Evolutionary conservation across 2,797 vertebrate species (phyloP).

Genomic region (Novumbra hubbsi): DNA sequence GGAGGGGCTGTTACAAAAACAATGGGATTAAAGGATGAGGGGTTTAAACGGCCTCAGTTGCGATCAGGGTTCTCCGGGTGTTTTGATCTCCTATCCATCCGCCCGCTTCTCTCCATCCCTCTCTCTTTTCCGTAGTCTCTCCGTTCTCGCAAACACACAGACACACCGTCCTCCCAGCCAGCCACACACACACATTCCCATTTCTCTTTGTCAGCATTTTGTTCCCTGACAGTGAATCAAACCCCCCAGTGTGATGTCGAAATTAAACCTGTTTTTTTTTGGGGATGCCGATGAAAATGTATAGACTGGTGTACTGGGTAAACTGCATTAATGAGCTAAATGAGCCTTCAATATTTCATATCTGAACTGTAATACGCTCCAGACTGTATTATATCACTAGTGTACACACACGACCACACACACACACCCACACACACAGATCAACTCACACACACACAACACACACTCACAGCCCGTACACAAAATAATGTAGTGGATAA

Average conservation of each 20-base stretch:
- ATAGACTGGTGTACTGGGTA: slow-evolving; percentile 31
- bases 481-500: no score
- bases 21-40: slow-evolving; percentile 61
- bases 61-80: slow-evolving; percentile 46
- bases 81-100: slow-evolving; percentile 25
- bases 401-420: not conserved
- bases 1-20: slow-evolving; percentile 50
- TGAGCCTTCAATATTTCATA: slow-evolving; percentile 48
- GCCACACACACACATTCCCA: slow-evolving; percentile 4
- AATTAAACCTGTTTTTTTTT: slow-evolving; percentile 46
- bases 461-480: no score
- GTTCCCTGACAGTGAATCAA: slow-evolving; percentile 45
- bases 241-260: slow-evolving; percentile 58
- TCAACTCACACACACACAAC: no score
- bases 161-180: not conserved
- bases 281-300: slow-evolving; percentile 43
- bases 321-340: slow-evolving; percentile 45
- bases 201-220: slow-evolving; percentile 39
- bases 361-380: not conserved
- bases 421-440: not conserved
- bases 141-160: not conserved
- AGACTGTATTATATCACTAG: not conserved
- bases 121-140: not conserved
- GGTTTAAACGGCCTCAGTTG: slow-evolving; percentile 61
- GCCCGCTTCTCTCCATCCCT: not conserved